These are phyloP conservation scores for Turdus rufiventris DNA, from an alignment of 2,113 vertebrate genomes.

Conservation along the genomic window DNA sequence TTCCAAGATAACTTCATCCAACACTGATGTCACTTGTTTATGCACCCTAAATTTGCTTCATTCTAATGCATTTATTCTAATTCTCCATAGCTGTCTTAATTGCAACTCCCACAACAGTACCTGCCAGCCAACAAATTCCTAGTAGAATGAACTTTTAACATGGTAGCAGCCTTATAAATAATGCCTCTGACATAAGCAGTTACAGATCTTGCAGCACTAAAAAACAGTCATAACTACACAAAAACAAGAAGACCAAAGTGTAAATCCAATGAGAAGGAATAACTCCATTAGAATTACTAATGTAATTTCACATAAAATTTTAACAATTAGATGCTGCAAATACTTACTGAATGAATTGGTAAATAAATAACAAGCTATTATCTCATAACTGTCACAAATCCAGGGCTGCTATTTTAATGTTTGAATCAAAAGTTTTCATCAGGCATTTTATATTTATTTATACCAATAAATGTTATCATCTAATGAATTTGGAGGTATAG, in stretches of 20 bases:
- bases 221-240: neutral
- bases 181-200: neutral
- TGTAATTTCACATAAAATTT: neutral
- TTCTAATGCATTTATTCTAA: neutral
- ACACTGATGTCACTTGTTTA: neutral
- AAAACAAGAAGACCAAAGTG: neutral
- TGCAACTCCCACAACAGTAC: neutral
- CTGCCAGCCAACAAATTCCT: neutral
- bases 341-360: neutral
- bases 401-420: neutral
- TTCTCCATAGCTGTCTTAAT: neutral
- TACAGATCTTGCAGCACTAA: neutral
- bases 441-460: neutral
- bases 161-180: neutral
- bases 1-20: neutral
- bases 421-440: neutral
- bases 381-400: neutral
- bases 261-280: neutral
- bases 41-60: neutral
- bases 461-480: neutral
- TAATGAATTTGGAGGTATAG: neutral
- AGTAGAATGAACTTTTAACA: neutral
- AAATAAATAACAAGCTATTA: neutral
- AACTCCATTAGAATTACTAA: neutral
- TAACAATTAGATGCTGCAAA: neutral